Evolutionary conservation across 2,113 vertebrate genomes (phyloP).

Genomic region (Potamarius usumacintae): DNA sequence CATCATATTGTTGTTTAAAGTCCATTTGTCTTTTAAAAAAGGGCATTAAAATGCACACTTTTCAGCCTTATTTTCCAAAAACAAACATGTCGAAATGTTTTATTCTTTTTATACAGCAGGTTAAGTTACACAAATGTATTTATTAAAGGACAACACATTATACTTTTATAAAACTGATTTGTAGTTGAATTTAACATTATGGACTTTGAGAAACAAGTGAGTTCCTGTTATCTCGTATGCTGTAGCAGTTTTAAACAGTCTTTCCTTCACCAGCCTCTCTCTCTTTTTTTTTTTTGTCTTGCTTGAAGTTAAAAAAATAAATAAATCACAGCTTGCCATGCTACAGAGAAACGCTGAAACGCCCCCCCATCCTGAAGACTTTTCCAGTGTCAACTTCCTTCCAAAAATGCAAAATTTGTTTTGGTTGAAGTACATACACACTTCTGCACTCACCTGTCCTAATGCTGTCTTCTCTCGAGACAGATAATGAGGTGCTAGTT

Average conservation of each 20-base stretch:
- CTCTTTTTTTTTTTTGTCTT: too few relatives aligned
- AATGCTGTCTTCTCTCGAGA: not conserved
- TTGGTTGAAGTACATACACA: not conserved
- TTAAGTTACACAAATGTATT: not conserved
- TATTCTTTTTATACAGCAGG: not conserved
- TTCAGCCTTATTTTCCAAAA: not conserved
- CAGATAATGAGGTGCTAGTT: not conserved
- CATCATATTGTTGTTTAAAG: too few relatives aligned
- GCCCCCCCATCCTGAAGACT: not conserved
- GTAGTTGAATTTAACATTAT: not conserved
- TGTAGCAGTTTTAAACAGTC: not conserved
- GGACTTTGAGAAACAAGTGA: not conserved
- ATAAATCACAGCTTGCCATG: too few relatives aligned
- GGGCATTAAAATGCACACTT: too few relatives aligned
- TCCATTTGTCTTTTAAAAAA: not conserved
- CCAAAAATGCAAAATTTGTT: not conserved
- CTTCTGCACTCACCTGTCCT: not conserved
- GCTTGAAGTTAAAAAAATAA: too few relatives aligned
- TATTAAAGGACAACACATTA: not conserved
- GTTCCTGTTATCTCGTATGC: not conserved
- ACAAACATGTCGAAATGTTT: not conserved
- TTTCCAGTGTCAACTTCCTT: not conserved
- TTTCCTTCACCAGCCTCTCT: not conserved
- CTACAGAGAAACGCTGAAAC: too few relatives aligned
- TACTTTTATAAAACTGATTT: not conserved